Conservation (phyloP, 1,140 invertebrate species). For the Riptortus pedestris region DNA sequence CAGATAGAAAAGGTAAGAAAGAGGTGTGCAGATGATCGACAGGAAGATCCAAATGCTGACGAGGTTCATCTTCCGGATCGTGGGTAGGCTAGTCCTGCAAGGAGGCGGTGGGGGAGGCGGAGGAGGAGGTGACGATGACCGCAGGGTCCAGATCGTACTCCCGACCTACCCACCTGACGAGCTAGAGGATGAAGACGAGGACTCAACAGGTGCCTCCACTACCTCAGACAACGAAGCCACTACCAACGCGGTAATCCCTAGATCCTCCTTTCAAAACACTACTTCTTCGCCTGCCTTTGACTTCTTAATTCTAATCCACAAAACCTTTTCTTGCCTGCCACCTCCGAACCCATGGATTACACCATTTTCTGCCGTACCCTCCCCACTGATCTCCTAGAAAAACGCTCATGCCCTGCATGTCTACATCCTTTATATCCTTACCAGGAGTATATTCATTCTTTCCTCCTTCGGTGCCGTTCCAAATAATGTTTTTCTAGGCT, state of each 20-base stretch:
- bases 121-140: slow-evolving; percentile 38
- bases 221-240: slow-evolving; percentile 26
- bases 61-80: slow-evolving; percentile 50
- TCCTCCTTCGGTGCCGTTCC: no score
- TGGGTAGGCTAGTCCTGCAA: slow-evolving; percentile 53
- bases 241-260: slow-evolving; percentile 22
- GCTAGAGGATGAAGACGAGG: slow-evolving; percentile 38
- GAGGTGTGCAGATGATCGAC: slow-evolving; percentile 43
- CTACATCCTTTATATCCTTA: no score
- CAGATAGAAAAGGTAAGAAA: background rate
- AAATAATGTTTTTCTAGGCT: no score
- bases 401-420: no score
- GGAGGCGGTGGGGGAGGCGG: slow-evolving; percentile 42
- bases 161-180: slow-evolving; percentile 45
- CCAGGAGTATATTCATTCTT: no score
- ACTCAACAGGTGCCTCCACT: slow-evolving; percentile 17
- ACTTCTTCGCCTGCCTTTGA: background rate
- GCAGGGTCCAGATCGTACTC: slow-evolving; percentile 43
- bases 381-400: no score
- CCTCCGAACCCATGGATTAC: no score
- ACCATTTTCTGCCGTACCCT: no score
- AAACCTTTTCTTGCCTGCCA: no score
- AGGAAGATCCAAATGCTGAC: slow-evolving; percentile 60
- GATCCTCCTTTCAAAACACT: background rate
- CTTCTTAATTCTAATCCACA: no score